Percentiles rank a stretch among this genome's conserved stretches.
phyloP scores from a whole-genome alignment of 30 jellyfish, hydroid and myxozoan genomes.

The Calvadosia cruxmelitensis region DNA sequence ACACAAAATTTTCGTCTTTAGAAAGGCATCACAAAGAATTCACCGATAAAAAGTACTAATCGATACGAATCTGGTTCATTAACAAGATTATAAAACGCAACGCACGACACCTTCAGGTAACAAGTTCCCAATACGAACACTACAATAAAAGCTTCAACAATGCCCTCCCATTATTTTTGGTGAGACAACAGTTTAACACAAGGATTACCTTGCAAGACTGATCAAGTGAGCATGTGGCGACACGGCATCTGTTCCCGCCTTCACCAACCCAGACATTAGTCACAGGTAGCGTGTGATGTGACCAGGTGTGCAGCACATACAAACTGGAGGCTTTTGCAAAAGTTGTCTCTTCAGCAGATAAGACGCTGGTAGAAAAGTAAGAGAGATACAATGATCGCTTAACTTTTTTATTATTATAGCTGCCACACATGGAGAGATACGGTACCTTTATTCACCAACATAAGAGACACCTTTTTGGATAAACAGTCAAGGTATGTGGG shows the following conservation, averaged over 20 bases:
- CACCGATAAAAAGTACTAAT: neutral
- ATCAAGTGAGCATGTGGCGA: constrained; percentile 81
- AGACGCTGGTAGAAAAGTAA: no score
- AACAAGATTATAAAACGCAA: neutral
- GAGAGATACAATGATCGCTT: no score
- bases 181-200: neutral
- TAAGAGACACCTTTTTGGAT: no score
- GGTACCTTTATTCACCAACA: no score
- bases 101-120: neutral
- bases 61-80: neutral
- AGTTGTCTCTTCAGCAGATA: constrained; percentile 7
- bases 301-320: constrained; percentile 51
- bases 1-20: no score
- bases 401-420: no score
- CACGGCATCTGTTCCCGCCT: constrained; percentile 69
- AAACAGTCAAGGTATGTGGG: no score
- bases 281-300: constrained; percentile 84
- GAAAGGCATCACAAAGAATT: neutral
- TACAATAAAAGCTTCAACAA: no score
- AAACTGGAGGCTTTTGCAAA: constrained; percentile 1
- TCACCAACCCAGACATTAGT: constrained; percentile 38
- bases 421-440: no score
- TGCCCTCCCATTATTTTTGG: neutral
- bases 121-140: neutral
- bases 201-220: constrained; percentile 84